Conservation (phyloP, 2,888 invertebrate genomes). For the Seladonia tumulorum region DNA sequence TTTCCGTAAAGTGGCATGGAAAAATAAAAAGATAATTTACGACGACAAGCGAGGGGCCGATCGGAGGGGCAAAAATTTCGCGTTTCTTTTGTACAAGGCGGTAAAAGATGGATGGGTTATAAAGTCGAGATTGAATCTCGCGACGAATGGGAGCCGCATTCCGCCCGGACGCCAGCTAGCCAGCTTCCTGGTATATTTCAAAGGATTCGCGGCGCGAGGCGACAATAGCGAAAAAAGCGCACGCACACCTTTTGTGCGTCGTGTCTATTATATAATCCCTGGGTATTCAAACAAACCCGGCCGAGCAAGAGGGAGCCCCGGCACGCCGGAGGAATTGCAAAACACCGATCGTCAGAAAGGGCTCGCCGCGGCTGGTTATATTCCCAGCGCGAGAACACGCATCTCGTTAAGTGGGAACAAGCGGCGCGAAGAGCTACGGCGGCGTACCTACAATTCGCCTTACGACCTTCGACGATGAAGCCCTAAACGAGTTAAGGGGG, state of each 20-base stretch:
- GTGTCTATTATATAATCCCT: slow-evolving; percentile 45
- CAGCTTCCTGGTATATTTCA: slow-evolving; percentile 8
- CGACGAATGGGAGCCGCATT: slow-evolving; percentile 7
- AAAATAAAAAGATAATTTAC: not conserved
- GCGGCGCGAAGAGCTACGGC: slow-evolving; percentile 67
- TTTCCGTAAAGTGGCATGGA: not conserved
- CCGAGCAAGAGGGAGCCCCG: slow-evolving; percentile 3
- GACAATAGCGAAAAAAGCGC: slow-evolving; percentile 11
- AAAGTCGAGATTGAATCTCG: slow-evolving; percentile 10
- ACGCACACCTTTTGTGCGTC: slow-evolving; percentile 4
- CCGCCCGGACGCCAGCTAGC: slow-evolving; percentile 1
- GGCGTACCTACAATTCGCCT: slow-evolving; percentile 65
- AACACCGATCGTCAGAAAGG: slow-evolving; percentile 65
- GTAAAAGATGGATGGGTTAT: slow-evolving; percentile 2
- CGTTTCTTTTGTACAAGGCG: not conserved
- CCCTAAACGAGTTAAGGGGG: slow-evolving; percentile 67
- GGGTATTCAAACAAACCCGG: slow-evolving; percentile 44
- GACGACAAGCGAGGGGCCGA: not conserved
- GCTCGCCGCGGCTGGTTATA: slow-evolving; percentile 57
- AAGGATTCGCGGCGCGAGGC: not conserved
- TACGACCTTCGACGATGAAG: slow-evolving; percentile 71
- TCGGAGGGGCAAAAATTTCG: not conserved
- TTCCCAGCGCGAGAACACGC: slow-evolving; percentile 73
- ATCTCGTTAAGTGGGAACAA: slow-evolving; percentile 76
- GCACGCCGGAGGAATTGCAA: slow-evolving; percentile 49